phyloP scores from a whole-genome alignment of 2,888 invertebrate species.

The Epiblema foenella region DNA sequence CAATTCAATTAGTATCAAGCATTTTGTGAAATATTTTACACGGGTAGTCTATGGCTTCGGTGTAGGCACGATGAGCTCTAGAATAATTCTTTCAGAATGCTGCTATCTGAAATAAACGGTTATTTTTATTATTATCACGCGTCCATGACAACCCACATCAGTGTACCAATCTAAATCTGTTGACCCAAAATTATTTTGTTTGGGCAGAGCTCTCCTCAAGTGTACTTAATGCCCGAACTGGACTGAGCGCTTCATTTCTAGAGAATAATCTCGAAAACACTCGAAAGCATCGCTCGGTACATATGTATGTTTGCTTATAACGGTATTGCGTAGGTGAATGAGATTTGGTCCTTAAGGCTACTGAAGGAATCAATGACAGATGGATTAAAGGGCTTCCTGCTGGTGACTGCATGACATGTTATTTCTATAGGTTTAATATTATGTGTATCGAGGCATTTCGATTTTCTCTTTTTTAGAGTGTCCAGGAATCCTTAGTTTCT shows the following conservation, averaged over 20 bases:
- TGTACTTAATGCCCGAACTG: constrained; percentile 41
- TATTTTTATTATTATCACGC: not conserved
- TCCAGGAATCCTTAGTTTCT: too few relatives aligned
- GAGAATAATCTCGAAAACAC: constrained; percentile 43
- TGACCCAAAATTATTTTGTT: constrained; percentile 46
- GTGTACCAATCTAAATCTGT: constrained; percentile 41
- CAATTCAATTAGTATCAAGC: too few relatives aligned
- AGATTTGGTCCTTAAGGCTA: constrained; percentile 12
- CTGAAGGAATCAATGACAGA: not conserved
- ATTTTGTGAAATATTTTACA: too few relatives aligned
- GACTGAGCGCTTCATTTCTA: constrained; percentile 47
- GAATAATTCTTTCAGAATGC: too few relatives aligned
- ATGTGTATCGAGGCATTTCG: too few relatives aligned
- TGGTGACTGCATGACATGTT: not conserved
- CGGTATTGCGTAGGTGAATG: constrained; percentile 37
- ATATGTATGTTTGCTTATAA: constrained; percentile 33
- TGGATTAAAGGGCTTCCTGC: not conserved
- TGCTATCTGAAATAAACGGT: too few relatives aligned
- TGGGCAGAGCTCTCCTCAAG: constrained; percentile 35
- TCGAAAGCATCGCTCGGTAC: constrained; percentile 27
- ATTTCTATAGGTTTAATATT: not conserved
- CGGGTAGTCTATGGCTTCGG: too few relatives aligned
- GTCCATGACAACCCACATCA: constrained; percentile 22
- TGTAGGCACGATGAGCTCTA: too few relatives aligned
- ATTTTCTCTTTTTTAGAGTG: too few relatives aligned